A percentile compares a stretch with the other conserved stretches of the same genome.
Conservation (phyloP, 2,113 vertebrate species). For the Myodes glareolus region DNA sequence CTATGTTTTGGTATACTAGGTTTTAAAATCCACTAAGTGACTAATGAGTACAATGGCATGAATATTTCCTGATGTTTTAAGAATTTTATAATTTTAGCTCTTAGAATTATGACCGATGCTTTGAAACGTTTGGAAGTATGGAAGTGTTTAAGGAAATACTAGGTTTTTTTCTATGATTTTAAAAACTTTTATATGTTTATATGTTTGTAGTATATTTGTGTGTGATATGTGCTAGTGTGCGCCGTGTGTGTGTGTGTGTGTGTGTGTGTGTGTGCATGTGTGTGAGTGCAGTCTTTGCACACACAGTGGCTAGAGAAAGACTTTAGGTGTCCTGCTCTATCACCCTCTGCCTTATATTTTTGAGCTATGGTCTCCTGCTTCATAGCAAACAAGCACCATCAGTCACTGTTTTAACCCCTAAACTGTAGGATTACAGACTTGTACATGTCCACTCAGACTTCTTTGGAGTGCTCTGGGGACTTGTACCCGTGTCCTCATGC, state of each 20-base stretch:
- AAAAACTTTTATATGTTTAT: background rate
- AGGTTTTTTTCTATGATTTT: background rate
- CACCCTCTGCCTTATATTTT: background rate
- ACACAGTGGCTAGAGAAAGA: background rate
- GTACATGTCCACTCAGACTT: no score
- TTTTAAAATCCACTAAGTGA: background rate
- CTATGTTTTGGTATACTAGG: background rate
- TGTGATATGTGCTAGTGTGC: background rate
- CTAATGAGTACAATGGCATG: background rate
- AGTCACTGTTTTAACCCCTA: background rate
- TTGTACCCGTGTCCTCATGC: background rate
- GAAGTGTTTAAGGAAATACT: background rate
- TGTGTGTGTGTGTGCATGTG: background rate
- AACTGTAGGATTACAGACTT: background rate
- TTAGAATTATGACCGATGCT: background rate
- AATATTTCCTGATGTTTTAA: background rate
- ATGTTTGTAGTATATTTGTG: background rate
- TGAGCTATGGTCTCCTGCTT: background rate
- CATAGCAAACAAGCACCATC: background rate
- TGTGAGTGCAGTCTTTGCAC: background rate
- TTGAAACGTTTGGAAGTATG: background rate
- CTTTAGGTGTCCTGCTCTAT: background rate
- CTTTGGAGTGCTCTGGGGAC: no score
- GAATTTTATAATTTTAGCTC: background rate
- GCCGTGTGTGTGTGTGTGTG: rapidly evolving